Percentiles rank a stretch among this genome's conserved stretches.
phyloP scores from a whole-genome alignment of 2,113 vertebrate species.

The Campylorhamphus procurvoides region DNA sequence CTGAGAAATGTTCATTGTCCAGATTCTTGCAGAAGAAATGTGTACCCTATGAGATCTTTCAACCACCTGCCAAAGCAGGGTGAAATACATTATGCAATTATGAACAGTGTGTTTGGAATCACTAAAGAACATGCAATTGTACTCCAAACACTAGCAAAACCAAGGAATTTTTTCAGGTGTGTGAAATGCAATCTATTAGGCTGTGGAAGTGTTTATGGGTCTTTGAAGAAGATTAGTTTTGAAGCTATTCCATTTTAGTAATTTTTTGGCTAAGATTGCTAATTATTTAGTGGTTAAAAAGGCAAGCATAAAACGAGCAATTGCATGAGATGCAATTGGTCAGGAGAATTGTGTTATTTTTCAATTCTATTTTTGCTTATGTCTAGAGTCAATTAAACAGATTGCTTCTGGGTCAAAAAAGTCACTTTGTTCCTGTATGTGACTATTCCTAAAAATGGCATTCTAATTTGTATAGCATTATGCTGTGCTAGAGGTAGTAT shows the following conservation, averaged over 20 bases:
- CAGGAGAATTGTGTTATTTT: neutral
- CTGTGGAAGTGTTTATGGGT: neutral
- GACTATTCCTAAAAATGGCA: neutral
- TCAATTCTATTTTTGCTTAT: neutral
- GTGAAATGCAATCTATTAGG: neutral
- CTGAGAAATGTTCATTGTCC: conserved; percentile 15
- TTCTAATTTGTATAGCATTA: neutral
- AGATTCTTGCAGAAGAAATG: conserved; percentile 27
- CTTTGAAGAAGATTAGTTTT: neutral
- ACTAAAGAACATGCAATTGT: neutral
- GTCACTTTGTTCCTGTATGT: neutral
- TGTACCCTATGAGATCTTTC: neutral
- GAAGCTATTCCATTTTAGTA: neutral
- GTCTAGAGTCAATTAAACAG: neutral
- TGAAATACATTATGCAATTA: neutral
- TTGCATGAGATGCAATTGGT: neutral
- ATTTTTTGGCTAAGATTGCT: neutral
- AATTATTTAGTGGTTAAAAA: neutral
- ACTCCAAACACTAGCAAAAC: neutral
- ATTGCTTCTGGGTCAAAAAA: neutral
- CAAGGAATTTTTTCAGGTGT: neutral
- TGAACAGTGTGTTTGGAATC: conserved; percentile 22
- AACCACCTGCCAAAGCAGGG: conserved; percentile 7
- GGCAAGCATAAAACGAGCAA: neutral
- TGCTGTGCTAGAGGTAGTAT: neutral